Conservation (phyloP, 2,888 invertebrate species). For the Phyllotreta striolata region DNA sequence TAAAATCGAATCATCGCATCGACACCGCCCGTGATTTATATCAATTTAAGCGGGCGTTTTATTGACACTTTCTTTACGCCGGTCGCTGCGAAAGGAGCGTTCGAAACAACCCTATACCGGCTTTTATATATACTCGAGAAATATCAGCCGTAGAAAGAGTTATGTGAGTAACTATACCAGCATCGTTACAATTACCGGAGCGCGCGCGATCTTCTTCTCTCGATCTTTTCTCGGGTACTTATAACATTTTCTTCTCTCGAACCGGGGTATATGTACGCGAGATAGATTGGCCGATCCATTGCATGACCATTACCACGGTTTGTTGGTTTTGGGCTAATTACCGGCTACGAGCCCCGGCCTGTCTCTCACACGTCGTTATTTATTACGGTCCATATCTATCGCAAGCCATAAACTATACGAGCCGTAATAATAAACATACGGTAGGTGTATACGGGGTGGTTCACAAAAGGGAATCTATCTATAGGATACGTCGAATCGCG, state of each 20-base stretch:
- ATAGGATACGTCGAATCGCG: background rate
- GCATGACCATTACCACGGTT: slow-evolving; percentile 44
- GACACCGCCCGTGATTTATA: slow-evolving; percentile 26
- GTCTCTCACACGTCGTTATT: slow-evolving; percentile 48
- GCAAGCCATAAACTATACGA: slow-evolving; percentile 34
- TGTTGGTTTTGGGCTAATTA: slow-evolving; percentile 48
- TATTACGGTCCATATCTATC: slow-evolving; percentile 43
- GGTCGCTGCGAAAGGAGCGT: too few relatives aligned
- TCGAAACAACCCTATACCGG: too few relatives aligned
- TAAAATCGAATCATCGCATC: slow-evolving; percentile 17
- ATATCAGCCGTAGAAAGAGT: too few relatives aligned
- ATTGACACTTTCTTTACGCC: too few relatives aligned
- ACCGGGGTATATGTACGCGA: slow-evolving; percentile 21
- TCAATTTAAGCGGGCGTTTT: slow-evolving; percentile 23
- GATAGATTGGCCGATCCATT: slow-evolving; percentile 14
- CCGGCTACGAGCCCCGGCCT: slow-evolving; percentile 40
- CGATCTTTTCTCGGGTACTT: too few relatives aligned
- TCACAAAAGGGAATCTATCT: background rate
- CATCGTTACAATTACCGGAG: background rate
- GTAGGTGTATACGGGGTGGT: slow-evolving; percentile 25
- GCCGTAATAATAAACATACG: slow-evolving; percentile 35
- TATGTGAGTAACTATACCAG: too few relatives aligned
- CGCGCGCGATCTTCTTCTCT: too few relatives aligned
- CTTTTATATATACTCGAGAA: too few relatives aligned
- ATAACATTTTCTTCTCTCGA: background rate